Percentiles rank a stretch among this genome's conserved stretches.
Evolutionary conservation across 1,140 invertebrate species (phyloP).

Genomic region (Aphelinus atriplicis): DNA sequence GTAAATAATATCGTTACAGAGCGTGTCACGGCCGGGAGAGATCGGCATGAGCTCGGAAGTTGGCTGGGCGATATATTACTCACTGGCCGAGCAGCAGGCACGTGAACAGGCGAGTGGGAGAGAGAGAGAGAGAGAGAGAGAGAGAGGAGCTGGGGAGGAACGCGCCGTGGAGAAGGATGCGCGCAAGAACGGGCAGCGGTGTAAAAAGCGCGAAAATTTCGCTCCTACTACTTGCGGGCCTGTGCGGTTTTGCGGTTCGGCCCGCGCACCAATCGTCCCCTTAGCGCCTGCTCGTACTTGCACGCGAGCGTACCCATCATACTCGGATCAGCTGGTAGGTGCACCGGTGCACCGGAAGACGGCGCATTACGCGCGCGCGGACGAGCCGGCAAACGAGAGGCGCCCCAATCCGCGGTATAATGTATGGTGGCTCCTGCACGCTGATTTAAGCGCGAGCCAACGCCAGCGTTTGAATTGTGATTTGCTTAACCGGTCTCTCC

Average conservation of each 20-base stretch:
- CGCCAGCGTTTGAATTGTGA: constrained; percentile 13
- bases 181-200: background rate
- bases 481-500: constrained; percentile 25
- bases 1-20: constrained; percentile 8
- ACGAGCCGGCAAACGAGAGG: background rate
- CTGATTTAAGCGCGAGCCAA: background rate
- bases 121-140: constrained; percentile 10
- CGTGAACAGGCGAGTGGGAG: background rate
- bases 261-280: constrained; percentile 39
- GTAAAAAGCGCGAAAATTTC: constrained; percentile 40
- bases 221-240: constrained; percentile 28
- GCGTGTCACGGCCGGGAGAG: no score
- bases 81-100: background rate
- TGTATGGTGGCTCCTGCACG: background rate
- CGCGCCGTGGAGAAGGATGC: constrained; percentile 1
- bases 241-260: constrained; percentile 49
- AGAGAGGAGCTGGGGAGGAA: constrained; percentile 7
- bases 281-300: constrained; percentile 15
- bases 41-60: background rate
- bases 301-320: constrained; percentile 25
- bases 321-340: constrained; percentile 19
- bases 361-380: background rate
- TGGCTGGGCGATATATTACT: background rate
- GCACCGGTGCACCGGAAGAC: background rate
- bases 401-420: background rate